Evolutionary conservation across 2,113 vertebrate genomes (phyloP).

Genomic region (Phyllopteryx taeniolatus): DNA sequence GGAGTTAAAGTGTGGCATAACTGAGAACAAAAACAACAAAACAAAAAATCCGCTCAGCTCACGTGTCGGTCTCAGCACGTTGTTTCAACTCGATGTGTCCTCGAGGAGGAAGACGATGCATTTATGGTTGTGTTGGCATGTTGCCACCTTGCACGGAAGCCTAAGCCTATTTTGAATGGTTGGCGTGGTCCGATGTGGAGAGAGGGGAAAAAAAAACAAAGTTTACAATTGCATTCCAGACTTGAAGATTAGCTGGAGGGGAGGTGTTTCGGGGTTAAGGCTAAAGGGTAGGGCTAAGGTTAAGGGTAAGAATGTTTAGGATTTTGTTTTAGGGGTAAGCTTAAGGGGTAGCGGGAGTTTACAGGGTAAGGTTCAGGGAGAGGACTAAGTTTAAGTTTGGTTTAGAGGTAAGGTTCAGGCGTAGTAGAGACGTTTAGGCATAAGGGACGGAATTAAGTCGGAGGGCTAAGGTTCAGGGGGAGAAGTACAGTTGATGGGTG

Average conservation of each 20-base stretch:
- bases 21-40: not conserved
- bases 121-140: constrained; percentile 1
- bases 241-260: not conserved
- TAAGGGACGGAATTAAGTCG: not conserved
- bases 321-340: not conserved
- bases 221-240: not conserved
- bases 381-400: not conserved
- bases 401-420: not conserved
- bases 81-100: not conserved
- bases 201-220: not conserved
- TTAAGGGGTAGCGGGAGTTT: not conserved
- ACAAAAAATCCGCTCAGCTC: not conserved
- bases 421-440: not conserved
- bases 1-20: not conserved
- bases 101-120: not conserved
- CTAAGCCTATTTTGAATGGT: not conserved
- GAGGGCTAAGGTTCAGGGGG: no score
- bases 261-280: constrained; percentile 1
- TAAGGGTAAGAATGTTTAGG: not conserved
- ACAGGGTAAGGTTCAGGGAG: not conserved
- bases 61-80: not conserved
- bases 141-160: not conserved
- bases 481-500: no score
- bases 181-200: not conserved
- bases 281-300: not conserved